Base-by-base conservation (phyloP, 2,797 vertebrate species). In the Siniperca scherzeri region DNA sequence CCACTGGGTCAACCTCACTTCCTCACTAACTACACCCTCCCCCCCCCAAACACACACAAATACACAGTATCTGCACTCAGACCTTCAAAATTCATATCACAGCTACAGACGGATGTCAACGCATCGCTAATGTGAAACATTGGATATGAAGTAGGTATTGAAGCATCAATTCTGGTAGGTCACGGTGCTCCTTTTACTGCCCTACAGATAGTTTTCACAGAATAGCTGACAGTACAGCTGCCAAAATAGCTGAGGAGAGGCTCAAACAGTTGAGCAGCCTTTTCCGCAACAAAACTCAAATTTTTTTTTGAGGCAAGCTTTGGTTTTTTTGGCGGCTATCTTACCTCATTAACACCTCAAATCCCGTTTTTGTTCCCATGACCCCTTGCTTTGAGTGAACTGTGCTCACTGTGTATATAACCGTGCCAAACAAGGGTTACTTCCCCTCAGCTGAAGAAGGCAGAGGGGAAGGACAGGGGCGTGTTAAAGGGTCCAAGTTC, bases 1-100 rank as follows among this genome's bases (percentile, higher is more conserved):
- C 95, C 95, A 95, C 66, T 96, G 94, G 96, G 96, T 97, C 96
- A 95, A 94, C 95, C 78, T 97, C 97, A 97, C 96, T 92, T 95
- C 96, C 95, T 94, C 92, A 95, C 95, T 67, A 61, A 83, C 57
- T 12, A 61, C 52, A 17, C 19, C 57, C 27, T 27, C 27, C 62
- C 30, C 50, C 17, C 38, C 33, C 33, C 56, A 38, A 42, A 70
- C 42, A 70, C 64, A 60, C 78, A 68, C 40, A 82, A 46, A 59
- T 5, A 74, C 69, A 77, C 36, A 50, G 57, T 72, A 78, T 62
- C 65, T 72, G 67, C 85, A 79, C 83, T 78, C 85, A 66, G 57
- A 78, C 76, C 57, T 50, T 74, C 60, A 65, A 73, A 84, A 36
- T 64, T 85, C 78, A 78, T 74, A 76, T 81, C 84, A 69, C 74